phyloP scores from a whole-genome alignment of 2,797 vertebrate species.

The Sebastes itinus region DNA sequence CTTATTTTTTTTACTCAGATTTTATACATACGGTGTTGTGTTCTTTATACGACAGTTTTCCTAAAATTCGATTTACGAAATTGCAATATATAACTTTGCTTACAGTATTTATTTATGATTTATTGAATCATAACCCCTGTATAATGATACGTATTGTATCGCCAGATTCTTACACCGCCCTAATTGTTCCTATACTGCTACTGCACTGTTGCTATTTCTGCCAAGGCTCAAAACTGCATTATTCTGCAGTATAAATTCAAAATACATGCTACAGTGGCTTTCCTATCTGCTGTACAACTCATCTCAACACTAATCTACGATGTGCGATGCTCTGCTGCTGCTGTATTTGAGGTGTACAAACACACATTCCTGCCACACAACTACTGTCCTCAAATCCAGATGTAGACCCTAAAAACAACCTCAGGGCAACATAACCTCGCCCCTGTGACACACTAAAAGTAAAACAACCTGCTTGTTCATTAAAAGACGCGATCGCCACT shows the following conservation, averaged over 20 bases:
- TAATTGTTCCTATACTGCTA: no score
- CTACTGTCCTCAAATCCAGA: constrained; percentile 39
- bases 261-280: background rate
- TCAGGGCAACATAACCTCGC: constrained; percentile 32
- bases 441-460: constrained; percentile 21
- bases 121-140: no score
- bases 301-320: background rate
- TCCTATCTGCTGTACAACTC: background rate
- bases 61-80: no score
- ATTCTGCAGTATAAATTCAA: background rate
- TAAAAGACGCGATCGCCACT: constrained; percentile 50
- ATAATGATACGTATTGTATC: no score
- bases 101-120: no score
- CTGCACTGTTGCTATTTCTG: background rate
- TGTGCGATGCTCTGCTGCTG: background rate
- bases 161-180: no score
- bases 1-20: no score
- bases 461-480: constrained; percentile 61
- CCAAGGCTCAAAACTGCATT: background rate
- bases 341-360: constrained; percentile 7
- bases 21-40: no score
- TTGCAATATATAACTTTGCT: no score
- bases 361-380: constrained; percentile 32
- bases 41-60: no score
- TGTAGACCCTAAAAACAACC: constrained; percentile 41